Evolutionary conservation across 1,140 invertebrate species (phyloP).

Genomic region (Bombus cullumanus): DNA sequence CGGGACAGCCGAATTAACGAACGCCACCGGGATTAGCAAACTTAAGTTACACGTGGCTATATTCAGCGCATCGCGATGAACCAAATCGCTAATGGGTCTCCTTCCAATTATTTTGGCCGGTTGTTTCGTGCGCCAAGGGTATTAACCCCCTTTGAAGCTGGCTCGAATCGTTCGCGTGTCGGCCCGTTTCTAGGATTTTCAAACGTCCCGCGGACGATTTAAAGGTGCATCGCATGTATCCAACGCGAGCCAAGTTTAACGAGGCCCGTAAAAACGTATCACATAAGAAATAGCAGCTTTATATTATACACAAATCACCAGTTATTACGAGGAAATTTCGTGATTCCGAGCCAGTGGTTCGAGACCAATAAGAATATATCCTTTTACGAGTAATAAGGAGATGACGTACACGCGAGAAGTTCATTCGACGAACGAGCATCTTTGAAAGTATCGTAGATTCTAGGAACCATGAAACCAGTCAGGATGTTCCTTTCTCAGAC

Average conservation of each 20-base stretch:
- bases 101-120: constrained; percentile 56
- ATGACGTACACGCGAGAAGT: constrained; percentile 1
- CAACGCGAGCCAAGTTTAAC: constrained; percentile 40
- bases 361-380: not conserved
- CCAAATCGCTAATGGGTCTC: constrained; percentile 44
- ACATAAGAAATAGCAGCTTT: constrained; percentile 42
- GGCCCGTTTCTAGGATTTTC: constrained; percentile 37
- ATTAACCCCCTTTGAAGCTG: constrained; percentile 60
- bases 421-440: not conserved
- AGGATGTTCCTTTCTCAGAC: not conserved
- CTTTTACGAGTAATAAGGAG: not conserved
- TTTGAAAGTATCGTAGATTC: constrained; percentile 1
- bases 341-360: not conserved
- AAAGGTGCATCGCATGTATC: constrained; percentile 59
- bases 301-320: constrained; percentile 34
- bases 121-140: constrained; percentile 57
- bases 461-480: not conserved
- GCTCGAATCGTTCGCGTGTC: constrained; percentile 53
- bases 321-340: constrained; percentile 20
- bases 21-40: constrained; percentile 1
- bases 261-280: constrained; percentile 18
- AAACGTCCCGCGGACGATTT: constrained; percentile 40
- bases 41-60: constrained; percentile 13
- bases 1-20: not conserved
- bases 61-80: constrained; percentile 44